Evolutionary conservation across 2,888 invertebrate genomes (phyloP), one percentile per base, ranked within the genome.

Genomic region (Spisula subtruncata): DNA sequence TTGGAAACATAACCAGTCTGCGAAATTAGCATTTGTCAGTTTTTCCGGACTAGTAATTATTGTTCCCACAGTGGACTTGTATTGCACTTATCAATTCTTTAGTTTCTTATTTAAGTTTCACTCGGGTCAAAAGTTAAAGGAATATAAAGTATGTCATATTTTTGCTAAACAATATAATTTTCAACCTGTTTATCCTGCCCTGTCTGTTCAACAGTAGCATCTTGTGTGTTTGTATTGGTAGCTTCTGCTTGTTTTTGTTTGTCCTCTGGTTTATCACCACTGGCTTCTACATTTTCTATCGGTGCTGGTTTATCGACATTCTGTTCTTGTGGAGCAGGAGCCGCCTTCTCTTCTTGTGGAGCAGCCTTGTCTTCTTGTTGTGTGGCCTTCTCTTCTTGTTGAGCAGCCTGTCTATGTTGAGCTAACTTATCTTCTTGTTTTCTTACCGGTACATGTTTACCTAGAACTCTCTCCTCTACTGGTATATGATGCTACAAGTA

Each of bases 401-500:
- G 16, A 2, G 79, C 8, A 18, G 87, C 18, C 0, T 41, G 71
- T 51, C 81, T 48, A 29, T 82, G n/a, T 29, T 35, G 66, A 32
- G 25, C 66, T 0, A 81, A 1, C 41, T 46, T 71, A 60, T 71
- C 66, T 75, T 48, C 46, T 16, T 85, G 81, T 81, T 51, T 60
- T 51, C 66, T 80, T 2, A 51, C 79, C 18, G 82, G 84, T n/a
- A 29, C 20, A 71, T 60, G 41, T 83, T 79, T 83, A 75, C 84
- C 82, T 56, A 86, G 81, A 25, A 86, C 35, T 32, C 85, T 83
- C 0, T 89, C 88, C 41, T 90, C 88, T 16, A 90, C 18, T 41
- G 90, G 80, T 29, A 90, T 83, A 88, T 90, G 88, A 12, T 32
- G 60, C 90, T 90, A 29, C 16, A 79, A 87, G 18, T 41, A n/a